Evolutionary conservation across 2,113 vertebrate species (phyloP).

Genomic region (Formicarius rufipectus): DNA sequence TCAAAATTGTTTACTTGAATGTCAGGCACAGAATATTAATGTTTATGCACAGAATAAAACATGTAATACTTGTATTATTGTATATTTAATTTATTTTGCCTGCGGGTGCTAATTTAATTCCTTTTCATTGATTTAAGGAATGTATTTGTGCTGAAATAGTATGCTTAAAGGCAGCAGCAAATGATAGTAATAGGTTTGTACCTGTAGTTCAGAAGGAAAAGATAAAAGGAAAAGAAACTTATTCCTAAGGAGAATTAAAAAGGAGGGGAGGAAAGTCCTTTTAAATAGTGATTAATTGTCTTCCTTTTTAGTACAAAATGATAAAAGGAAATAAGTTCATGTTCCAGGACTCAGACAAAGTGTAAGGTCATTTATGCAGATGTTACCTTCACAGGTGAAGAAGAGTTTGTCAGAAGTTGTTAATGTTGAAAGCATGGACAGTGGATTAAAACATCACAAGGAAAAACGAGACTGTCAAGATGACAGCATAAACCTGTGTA

Average conservation of each 20-base stretch:
- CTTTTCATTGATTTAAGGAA: conserved; percentile 54
- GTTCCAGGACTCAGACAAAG: conserved; percentile 51
- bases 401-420: conserved; percentile 66
- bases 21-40: neutral
- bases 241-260: conserved; percentile 44
- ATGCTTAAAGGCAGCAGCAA: conserved; percentile 53
- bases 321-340: conserved; percentile 73
- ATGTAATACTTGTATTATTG: conserved; percentile 13
- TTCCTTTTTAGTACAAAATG: conserved; percentile 54
- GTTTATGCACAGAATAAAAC: neutral
- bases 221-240: conserved; percentile 59
- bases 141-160: conserved; percentile 56
- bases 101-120: conserved; percentile 59
- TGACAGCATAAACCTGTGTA: conserved; percentile 57
- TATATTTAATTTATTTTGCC: conserved; percentile 62
- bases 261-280: neutral
- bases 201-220: conserved; percentile 36
- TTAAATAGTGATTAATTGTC: conserved; percentile 65
- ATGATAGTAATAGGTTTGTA: conserved; percentile 24
- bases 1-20: neutral
- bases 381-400: conserved; percentile 35
- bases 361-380: conserved; percentile 50
- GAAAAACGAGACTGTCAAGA: conserved; percentile 28
- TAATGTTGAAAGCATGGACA: conserved; percentile 49
- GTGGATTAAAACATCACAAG: conserved; percentile 66